Evolutionary conservation across 1,140 invertebrate species (phyloP), one percentile per base, ranked within the genome.

Genomic region (Choristoneura fumiferana): DNA sequence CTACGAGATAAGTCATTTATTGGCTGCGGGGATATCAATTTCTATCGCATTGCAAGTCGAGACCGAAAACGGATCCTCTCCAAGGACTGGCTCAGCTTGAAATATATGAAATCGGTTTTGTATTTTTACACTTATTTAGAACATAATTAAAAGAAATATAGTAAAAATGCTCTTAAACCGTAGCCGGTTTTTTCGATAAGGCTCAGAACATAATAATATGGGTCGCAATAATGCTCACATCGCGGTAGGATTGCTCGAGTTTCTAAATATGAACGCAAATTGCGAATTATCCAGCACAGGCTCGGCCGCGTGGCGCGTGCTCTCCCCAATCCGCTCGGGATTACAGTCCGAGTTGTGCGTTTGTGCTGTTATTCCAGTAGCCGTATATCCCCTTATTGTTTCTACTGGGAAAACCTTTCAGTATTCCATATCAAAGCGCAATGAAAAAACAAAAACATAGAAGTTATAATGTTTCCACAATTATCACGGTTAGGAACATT

Each of bases 341-440:
- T 86, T 87, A 87, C 59, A 69, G 69, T 76, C 65, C 73, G 69
- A 73, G 71, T 79, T 69, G 73, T 81, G 77, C 74, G 77, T 81
- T 84, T 81, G 76, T 74, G 53, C 65, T 77, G 67, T 71, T 80
- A 77, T 82, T 71, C 61, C 61, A 70, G 49, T 62, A 69, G 73
- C 70, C 67, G 60, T 74, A 73, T 81, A 76, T 81, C 67, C 63
- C 60, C 62, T 62, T 73, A 74, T 81, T 76, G 76, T 81, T 79
- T 78, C 67, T 62, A 66, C 53, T 69, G 65, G 61, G 56, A 69
- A 72, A 81, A 65, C 57, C 61, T 67, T 75, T 68, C 63, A 53
- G 59, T 70, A 67, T 76, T 70, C 63, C 55, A 38, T 68, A 69
- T 67, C 56, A 62, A 49, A 68, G 57, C 58, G 55, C 54, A 45